A percentile compares a stretch with the other conserved stretches of the same genome.
phyloP scores from a whole-genome alignment of 2,888 invertebrate genomes.

The Ditula angustiorana region DNA sequence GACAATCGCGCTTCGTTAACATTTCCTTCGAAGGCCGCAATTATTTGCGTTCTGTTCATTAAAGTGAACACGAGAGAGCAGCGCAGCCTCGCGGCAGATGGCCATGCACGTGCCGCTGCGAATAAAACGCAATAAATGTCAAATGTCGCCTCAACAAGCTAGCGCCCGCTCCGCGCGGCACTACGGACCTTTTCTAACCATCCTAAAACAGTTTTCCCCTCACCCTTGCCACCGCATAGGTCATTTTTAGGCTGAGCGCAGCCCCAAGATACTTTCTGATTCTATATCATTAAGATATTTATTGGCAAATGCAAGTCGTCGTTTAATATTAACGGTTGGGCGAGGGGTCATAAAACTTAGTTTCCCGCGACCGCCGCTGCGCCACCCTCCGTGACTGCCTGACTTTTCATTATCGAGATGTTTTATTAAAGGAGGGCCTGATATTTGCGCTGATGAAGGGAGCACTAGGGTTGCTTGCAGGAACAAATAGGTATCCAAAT shows the following conservation, averaged over 20 bases:
- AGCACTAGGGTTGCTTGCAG: conserved; percentile 68
- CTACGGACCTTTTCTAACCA: conserved; percentile 52
- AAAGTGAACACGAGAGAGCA: conserved; percentile 57
- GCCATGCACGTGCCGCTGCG: conserved; percentile 78
- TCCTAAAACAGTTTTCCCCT: conserved; percentile 57
- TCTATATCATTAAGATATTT: conserved; percentile 85
- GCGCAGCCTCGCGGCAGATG: conserved; percentile 82
- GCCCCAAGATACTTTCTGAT: conserved; percentile 80
- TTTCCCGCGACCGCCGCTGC: conserved; percentile 66
- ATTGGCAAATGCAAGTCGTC: conserved; percentile 66
- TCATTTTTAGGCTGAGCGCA: conserved; percentile 53
- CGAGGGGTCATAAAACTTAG: conserved; percentile 61
- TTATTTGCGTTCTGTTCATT: conserved; percentile 53
- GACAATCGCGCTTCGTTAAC: conserved; percentile 39
- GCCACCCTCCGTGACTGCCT: conserved; percentile 83
- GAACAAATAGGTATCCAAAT: conserved; percentile 7
- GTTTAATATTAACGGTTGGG: conserved; percentile 69
- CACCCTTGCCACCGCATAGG: conserved; percentile 53
- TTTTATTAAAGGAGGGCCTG: conserved; percentile 83
- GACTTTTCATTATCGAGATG: conserved; percentile 86
- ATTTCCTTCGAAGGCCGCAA: conserved; percentile 36
- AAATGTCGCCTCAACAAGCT: conserved; percentile 66
- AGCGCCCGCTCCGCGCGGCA: conserved; percentile 18
- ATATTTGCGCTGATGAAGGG: conserved; percentile 63
- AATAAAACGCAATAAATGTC: conserved; percentile 85